phyloP scores from a whole-genome alignment of 2,797 vertebrate species.

The Falco columbarius region DNA sequence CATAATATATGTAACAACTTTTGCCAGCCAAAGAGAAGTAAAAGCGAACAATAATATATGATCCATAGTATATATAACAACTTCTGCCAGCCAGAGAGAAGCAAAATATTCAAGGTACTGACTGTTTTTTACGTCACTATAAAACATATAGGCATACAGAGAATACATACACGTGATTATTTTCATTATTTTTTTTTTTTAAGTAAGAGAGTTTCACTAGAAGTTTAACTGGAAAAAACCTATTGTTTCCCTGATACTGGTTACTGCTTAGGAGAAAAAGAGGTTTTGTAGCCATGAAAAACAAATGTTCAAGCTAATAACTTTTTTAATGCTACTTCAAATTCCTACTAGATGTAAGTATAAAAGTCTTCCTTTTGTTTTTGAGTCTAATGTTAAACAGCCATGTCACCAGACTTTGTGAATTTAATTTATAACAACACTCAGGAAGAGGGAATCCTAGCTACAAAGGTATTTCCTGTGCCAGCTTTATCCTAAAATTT shows the following conservation, averaged over 20 bases:
- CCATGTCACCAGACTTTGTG: neutral
- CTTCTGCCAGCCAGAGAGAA: neutral
- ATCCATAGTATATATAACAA: neutral
- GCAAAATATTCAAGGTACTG: neutral
- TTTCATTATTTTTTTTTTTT: neutral
- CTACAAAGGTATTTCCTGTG: neutral
- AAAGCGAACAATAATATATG: neutral
- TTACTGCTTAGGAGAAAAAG: slow-evolving; percentile 3
- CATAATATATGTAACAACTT: neutral
- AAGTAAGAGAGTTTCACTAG: neutral
- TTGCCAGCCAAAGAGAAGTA: neutral
- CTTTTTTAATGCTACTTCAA: slow-evolving; percentile 8
- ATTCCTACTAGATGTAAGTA: slow-evolving; percentile 4
- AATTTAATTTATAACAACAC: slow-evolving; percentile 2
- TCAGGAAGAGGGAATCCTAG: slow-evolving; percentile 22
- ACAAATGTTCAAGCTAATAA: slow-evolving; percentile 17
- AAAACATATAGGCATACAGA: neutral
- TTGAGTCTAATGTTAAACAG: slow-evolving; percentile 5
- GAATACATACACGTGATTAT: neutral
- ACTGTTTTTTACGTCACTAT: neutral
- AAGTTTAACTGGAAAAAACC: neutral
- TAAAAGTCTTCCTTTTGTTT: slow-evolving; percentile 13
- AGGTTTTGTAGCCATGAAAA: neutral
- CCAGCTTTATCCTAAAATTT: neutral
- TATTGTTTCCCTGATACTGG: neutral